Evolutionary conservation across 2,113 vertebrate genomes (phyloP).

Genomic region (Globicephala melas): DNA sequence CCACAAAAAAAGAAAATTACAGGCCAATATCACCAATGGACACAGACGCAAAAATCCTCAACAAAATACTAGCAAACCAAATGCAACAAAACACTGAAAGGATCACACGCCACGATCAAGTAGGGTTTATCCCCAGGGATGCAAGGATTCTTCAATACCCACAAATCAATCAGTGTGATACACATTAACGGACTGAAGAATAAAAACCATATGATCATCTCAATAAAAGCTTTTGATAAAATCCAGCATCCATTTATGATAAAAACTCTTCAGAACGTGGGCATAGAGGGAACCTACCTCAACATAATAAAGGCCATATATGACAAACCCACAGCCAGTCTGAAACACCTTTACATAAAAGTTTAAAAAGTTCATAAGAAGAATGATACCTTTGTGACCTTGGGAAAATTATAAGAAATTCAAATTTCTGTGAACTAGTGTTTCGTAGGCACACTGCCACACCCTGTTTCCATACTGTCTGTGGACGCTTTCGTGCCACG

Average conservation of each 20-base stretch:
- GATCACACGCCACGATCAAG: too few species aligned
- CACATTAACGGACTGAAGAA: too few species aligned
- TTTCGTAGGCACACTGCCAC: background rate
- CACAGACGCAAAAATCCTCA: too few species aligned
- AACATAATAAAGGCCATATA: background rate
- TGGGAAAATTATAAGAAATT: background rate
- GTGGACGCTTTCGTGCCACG: accelerated
- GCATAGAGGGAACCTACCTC: background rate
- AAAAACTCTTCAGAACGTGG: background rate
- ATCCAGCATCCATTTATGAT: background rate
- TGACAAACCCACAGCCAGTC: background rate
- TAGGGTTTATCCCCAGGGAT: too few species aligned
- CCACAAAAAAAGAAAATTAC: too few species aligned
- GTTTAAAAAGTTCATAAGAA: background rate
- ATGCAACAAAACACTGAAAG: too few species aligned
- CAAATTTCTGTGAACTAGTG: background rate
- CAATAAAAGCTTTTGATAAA: too few species aligned
- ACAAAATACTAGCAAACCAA: too few species aligned
- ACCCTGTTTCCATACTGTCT: background rate
- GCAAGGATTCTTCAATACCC: too few species aligned
- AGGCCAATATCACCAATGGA: too few species aligned
- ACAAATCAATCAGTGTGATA: too few species aligned
- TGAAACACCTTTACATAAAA: background rate
- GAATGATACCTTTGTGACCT: background rate
- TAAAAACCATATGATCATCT: too few species aligned